Base-by-base conservation (phyloP, 2,888 invertebrate genomes). In the Drosophila leonis region DNA sequence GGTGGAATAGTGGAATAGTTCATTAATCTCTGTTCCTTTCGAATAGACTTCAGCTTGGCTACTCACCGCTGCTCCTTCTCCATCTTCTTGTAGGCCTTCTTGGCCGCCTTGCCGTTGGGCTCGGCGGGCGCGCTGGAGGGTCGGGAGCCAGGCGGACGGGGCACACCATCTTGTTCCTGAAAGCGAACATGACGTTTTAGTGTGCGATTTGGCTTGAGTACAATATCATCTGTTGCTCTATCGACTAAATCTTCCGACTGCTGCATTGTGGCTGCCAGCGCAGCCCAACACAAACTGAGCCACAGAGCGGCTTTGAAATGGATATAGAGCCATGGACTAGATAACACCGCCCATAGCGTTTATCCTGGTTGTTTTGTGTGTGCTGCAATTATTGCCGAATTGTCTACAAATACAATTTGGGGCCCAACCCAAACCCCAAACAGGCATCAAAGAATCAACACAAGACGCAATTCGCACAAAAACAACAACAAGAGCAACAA, bases 81-180 rank as follows among this genome's bases (percentile, higher is more conserved):
- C 92, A 93, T 92, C 78, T 92, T 92, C 72, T 93, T 93, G 65
- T 92, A 92, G 46, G 92, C 92, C 75, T 93, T 92, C 52, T 92
- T 90, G 41, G 93, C 92, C 61, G 92, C 92, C 88, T 93, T 93
- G 72, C 92, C 92, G 82, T 92, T 92, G 52, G 92, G 92, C 73
- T 93, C 93, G 56, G 91, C 90, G 39, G 93, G 93, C 55, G 93
- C 93, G 82, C 93, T 93, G 27, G 93, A 93, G 4, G 93, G 93
- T 60, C 93, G 82, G 13, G 92, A 90, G 54, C 91, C 90, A 37
- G 92, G 92, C 66, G 88, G 78, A 61, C 90, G 91, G 37, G 70
- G 49, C 51, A 90, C 85, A 62, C 82, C 87, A 91, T 93, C 93
- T 67, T 92, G 92, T 79, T 93, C 93, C 93, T 93, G 90, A 78